Evolutionary conservation across 2,113 vertebrate genomes (phyloP).

Genomic region (Montifringilla adamsi): DNA sequence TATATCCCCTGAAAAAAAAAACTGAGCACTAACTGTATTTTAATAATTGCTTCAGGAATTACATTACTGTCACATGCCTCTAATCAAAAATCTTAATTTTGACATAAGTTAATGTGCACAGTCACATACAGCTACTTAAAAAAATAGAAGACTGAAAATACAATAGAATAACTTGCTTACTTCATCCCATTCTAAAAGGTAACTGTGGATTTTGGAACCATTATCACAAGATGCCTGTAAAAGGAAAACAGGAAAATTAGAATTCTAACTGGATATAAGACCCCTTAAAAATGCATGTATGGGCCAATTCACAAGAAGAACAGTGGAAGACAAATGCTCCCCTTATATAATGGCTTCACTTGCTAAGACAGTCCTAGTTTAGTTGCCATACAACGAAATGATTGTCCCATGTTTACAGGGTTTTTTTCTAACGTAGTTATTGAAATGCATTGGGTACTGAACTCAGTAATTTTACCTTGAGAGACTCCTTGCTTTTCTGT

Average conservation of each 20-base stretch:
- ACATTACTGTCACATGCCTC: neutral
- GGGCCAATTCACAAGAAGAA: neutral
- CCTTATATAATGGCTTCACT: neutral
- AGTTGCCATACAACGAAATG: neutral
- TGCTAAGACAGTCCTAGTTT: neutral
- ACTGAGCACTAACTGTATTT: neutral
- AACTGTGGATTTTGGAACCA: conserved; percentile 94
- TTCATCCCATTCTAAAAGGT: conserved; percentile 94
- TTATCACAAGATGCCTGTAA: conserved; percentile 92
- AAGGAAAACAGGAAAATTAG: conserved; percentile 46
- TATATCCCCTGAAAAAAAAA: neutral
- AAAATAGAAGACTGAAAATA: neutral
- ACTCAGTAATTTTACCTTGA: neutral
- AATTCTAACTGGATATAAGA: neutral
- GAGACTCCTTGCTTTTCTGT: neutral
- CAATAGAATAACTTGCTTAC: conserved; percentile 72
- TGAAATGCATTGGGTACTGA: neutral
- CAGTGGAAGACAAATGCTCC: neutral
- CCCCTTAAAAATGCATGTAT: neutral
- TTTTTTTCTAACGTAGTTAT: neutral
- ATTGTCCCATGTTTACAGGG: neutral
- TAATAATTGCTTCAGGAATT: neutral
- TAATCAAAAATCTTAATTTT: neutral
- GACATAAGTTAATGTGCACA: neutral
- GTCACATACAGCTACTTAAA: neutral